Percentiles rank a stretch among this genome's conserved stretches.
Evolutionary conservation across 2,113 vertebrate species (phyloP).

Genomic region (Donacobius atricapilla): DNA sequence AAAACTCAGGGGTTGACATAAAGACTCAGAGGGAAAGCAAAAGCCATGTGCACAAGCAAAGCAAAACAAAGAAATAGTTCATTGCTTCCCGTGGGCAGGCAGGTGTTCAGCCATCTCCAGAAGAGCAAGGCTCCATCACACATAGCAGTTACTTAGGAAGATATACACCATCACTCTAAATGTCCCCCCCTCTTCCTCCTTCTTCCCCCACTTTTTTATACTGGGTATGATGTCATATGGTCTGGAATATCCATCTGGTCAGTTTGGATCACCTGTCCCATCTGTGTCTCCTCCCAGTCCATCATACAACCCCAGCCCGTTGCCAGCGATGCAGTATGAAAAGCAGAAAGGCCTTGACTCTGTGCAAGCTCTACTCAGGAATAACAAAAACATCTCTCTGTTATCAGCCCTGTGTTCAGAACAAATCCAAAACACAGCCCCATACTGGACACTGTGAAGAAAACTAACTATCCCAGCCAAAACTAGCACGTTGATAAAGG

Average conservation of each 20-base stretch:
- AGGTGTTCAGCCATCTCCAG: neutral
- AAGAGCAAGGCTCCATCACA: neutral
- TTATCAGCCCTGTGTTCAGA: neutral
- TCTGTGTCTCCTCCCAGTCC: neutral
- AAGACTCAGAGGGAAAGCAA: neutral
- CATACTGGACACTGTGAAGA: neutral
- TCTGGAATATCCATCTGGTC: neutral
- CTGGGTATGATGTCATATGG: neutral
- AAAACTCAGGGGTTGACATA: neutral
- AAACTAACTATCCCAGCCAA: neutral
- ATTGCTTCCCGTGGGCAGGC: fast-evolving
- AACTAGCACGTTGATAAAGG: neutral
- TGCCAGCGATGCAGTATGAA: fast-evolving
- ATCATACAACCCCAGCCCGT: neutral
- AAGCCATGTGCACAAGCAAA: neutral
- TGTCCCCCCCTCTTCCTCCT: fast-evolving
- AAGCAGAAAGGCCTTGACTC: neutral
- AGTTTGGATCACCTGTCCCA: neutral
- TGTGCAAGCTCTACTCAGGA: neutral
- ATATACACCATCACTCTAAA: neutral
- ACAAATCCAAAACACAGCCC: neutral
- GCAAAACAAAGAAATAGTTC: neutral
- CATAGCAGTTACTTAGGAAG: neutral
- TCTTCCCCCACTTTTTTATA: neutral
- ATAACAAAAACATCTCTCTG: neutral